These are phyloP conservation scores for Charadrius vociferus DNA, from an alignment of 2,113 vertebrate genomes.

Conservation along the genomic window DNA sequence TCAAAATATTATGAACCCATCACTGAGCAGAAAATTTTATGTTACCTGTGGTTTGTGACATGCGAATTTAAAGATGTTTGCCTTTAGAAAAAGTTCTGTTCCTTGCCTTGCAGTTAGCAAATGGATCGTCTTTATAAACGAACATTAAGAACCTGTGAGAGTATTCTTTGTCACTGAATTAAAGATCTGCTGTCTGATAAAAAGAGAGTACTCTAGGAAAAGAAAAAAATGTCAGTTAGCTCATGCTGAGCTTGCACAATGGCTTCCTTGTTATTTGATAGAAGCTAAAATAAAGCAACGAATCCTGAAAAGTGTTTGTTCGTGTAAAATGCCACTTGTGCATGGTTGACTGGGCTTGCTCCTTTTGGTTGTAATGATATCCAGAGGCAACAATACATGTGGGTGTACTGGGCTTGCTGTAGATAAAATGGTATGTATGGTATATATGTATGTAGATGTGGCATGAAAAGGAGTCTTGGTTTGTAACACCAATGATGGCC, in stretches of 20 bases:
- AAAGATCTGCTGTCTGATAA: neutral
- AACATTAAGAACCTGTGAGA: neutral
- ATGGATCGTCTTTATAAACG: neutral
- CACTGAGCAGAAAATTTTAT: neutral
- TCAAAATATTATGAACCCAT: neutral
- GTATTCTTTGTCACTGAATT: neutral
- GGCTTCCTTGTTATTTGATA: neutral
- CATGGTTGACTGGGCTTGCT: neutral
- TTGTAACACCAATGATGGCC: fast-evolving
- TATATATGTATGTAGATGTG: too few relatives aligned
- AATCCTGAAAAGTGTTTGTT: neutral
- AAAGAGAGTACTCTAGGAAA: neutral
- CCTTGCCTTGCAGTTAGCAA: neutral
- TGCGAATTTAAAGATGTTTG: neutral
- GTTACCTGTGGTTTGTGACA: neutral
- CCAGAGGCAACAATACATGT: neutral
- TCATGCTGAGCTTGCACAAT: neutral
- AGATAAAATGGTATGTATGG: neutral
- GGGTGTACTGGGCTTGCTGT: neutral
- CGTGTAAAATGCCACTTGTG: neutral
- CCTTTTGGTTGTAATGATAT: neutral
- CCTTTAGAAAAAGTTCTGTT: neutral
- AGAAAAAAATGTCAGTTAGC: neutral
- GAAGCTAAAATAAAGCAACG: neutral
- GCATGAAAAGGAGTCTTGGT: neutral